These are phyloP conservation scores for Poecilobothrus nobilitatus DNA, from an alignment of 2,888 invertebrate genomes.

Conservation along the genomic window DNA sequence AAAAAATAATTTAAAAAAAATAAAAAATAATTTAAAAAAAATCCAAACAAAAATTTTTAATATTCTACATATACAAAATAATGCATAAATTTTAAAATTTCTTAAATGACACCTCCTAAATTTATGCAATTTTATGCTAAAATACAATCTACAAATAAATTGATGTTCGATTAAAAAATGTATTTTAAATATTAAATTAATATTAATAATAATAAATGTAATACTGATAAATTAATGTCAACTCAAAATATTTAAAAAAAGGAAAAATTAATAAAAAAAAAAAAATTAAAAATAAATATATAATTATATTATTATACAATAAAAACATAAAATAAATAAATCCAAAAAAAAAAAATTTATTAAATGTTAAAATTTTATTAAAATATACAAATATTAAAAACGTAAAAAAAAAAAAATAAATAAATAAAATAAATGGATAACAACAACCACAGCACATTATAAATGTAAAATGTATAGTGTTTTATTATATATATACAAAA, in stretches of 20 bases:
- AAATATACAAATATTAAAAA: too few relatives aligned
- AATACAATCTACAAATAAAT: neutral
- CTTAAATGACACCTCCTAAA: neutral
- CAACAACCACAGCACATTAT: neutral
- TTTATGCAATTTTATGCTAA: neutral
- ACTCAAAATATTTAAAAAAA: neutral
- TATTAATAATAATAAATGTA: neutral
- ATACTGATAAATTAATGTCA: neutral
- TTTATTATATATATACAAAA: slow-evolving; percentile 20
- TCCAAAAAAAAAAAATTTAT: too few relatives aligned
- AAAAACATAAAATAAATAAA: slow-evolving; percentile 18
- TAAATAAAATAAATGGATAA: slow-evolving; percentile 17
- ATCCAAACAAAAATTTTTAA: too few relatives aligned
- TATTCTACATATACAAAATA: too few relatives aligned
- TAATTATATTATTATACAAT: slow-evolving; percentile 18
- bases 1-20: too few relatives aligned
- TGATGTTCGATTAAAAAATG: neutral
- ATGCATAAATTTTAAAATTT: too few relatives aligned
- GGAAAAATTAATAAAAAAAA: neutral
- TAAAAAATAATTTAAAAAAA: too few relatives aligned
- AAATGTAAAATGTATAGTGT: slow-evolving; percentile 25
- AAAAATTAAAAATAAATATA: slow-evolving; percentile 17
- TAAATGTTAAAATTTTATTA: too few relatives aligned
- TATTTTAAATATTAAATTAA: neutral
- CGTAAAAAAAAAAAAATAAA: too few relatives aligned